Evolutionary conservation across 2,888 invertebrate species (phyloP).

Genomic region (Macrophya annulata): DNA sequence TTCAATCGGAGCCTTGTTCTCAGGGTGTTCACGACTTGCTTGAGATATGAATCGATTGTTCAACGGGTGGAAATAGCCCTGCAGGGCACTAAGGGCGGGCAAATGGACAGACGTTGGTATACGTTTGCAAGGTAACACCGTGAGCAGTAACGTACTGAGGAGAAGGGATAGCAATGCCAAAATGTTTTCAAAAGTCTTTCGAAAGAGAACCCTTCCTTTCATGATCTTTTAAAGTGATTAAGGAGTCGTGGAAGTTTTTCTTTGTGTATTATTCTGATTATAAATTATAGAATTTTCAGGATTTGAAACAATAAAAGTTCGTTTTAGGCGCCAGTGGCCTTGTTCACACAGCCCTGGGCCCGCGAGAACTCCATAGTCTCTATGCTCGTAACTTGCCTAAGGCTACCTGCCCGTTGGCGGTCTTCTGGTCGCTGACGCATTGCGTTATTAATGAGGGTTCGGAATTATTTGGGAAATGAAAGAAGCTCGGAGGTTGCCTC

Average conservation of each 20-base stretch:
- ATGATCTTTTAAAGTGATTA: not conserved
- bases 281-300: not conserved
- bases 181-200: not conserved
- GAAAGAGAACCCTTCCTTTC: not conserved
- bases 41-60: slow-evolving; percentile 75
- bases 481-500: slow-evolving; percentile 68
- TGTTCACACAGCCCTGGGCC: slow-evolving; percentile 23
- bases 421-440: slow-evolving; percentile 70
- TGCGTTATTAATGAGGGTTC: slow-evolving; percentile 76
- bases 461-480: slow-evolving; percentile 76
- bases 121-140: not conserved
- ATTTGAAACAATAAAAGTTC: not conserved
- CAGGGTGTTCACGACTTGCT: slow-evolving; percentile 65
- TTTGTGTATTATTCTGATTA: not conserved
- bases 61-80: slow-evolving; percentile 55
- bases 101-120: slow-evolving; percentile 7
- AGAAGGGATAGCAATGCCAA: slow-evolving; percentile 54
- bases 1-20: slow-evolving; percentile 73
- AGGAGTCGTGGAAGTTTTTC: not conserved
- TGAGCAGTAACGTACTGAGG: not conserved
- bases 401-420: slow-evolving; percentile 66
- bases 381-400: slow-evolving; percentile 53
- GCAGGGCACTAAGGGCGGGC: slow-evolving; percentile 14
- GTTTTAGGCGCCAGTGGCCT: not conserved
- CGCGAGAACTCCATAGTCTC: slow-evolving; percentile 13